A percentile compares a stretch with the other conserved stretches of the same genome.
Conservation (phyloP, 1,140 invertebrate genomes). For the Aethina tumida region DNA sequence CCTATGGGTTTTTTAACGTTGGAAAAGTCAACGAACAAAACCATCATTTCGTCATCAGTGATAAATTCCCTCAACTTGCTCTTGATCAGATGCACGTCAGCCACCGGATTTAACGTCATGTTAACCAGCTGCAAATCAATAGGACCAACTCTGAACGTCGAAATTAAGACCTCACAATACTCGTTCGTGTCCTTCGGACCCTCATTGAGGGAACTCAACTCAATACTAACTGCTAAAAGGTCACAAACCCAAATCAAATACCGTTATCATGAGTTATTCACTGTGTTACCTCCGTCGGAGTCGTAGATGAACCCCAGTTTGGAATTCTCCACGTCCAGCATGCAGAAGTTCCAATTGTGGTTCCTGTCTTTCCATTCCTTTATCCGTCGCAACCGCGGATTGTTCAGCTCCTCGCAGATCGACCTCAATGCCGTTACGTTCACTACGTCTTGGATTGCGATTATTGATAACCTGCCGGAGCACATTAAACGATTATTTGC, state of each 20-base stretch:
- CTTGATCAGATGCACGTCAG: conserved; percentile 18
- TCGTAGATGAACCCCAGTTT: conserved; percentile 44
- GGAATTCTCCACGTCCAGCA: conserved; percentile 28
- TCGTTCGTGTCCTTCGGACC: conserved; percentile 19
- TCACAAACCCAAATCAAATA: conserved; percentile 2
- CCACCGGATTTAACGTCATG: conserved; percentile 18
- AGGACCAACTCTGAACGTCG: conserved; percentile 19
- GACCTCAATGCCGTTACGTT: conserved; percentile 54
- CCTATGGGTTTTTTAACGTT: conserved; percentile 15
- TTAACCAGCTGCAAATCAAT: conserved; percentile 24
- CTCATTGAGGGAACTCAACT: conserved; percentile 20
- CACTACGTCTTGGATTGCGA: conserved; percentile 63
- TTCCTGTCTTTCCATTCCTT: conserved; percentile 52
- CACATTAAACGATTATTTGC: conserved; percentile 18
- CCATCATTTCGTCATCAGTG: conserved; percentile 17
- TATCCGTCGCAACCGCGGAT: conserved; percentile 51
- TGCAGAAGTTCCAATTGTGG: conserved; percentile 50
- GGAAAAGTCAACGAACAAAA: conserved; percentile 27
- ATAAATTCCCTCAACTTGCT: conserved; percentile 22
- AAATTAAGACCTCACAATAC: conserved; percentile 20
- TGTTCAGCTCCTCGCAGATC: conserved; percentile 64
- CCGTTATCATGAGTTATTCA: neutral
- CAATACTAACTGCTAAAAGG: conserved; percentile 18
- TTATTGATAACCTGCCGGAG: conserved; percentile 58
- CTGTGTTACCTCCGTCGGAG: conserved; percentile 34